These are phyloP conservation scores for Sternotherus odoratus DNA, from an alignment of 2,797 vertebrate genomes.

Conservation along the genomic window DNA sequence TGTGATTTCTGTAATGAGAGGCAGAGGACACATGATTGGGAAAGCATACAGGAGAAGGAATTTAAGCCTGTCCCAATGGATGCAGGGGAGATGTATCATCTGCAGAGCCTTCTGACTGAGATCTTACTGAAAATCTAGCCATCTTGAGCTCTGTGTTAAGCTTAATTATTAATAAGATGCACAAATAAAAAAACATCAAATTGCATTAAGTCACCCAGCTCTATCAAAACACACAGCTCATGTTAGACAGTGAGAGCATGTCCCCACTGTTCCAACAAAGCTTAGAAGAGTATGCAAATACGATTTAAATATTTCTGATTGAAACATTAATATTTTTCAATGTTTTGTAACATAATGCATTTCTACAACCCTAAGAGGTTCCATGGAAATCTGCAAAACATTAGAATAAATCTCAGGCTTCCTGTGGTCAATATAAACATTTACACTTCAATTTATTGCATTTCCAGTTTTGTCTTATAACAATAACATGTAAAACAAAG, in stretches of 20 bases:
- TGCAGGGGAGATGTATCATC: neutral
- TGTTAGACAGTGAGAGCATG: neutral
- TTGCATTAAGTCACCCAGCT: neutral
- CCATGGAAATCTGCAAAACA: neutral
- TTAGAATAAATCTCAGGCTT: neutral
- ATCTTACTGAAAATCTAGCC: neutral
- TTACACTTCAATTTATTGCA: neutral
- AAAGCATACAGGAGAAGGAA: neutral
- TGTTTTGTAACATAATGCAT: neutral
- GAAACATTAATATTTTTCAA: neutral
- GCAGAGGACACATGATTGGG: neutral
- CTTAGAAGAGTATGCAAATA: neutral
- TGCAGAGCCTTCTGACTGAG: neutral
- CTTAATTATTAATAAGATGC: neutral
- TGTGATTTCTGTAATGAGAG: neutral
- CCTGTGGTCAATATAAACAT: neutral
- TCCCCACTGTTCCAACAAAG: neutral
- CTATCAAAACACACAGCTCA: neutral
- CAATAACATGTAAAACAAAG: conserved; percentile 66
- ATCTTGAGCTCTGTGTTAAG: neutral
- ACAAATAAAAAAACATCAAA: neutral
- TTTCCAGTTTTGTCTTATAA: conserved; percentile 65
- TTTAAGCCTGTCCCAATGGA: neutral
- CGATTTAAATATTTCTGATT: neutral
- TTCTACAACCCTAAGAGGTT: neutral